Base-by-base conservation (phyloP, 23 tunicate species). In the Ciona savignyi region DNA sequence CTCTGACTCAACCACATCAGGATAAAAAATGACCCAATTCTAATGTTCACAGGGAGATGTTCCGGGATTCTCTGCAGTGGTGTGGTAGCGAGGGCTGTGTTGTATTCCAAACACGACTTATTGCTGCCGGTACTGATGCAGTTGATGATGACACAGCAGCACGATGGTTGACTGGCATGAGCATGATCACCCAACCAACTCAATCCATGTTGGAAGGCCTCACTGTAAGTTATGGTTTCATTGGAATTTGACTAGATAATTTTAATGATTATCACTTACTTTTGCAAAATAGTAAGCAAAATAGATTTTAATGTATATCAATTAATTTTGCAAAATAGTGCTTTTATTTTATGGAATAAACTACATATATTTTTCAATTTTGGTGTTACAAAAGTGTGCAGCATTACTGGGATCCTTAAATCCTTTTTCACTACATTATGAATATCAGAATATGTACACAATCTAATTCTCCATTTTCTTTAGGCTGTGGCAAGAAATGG, bases 51-150 rank as follows among this genome's bases (percentile, higher is more conserved):
- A 91, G 97, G 31, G 75, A 61, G 29, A 91, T 91, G 97, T 84
- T 91, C 64, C 28, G 60, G n/a, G 85, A 91, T 66, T 85, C 91
- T 60, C 70, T 91, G 75, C 87, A 83, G 51, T 91, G 90, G 83
- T 91, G 97, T 65, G 97, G 97, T 31, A 84, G 93, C 60, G 97
- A 91, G 60, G 87, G 86, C 1, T 91, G 97, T 34, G 97, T 91
- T 11, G 76, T 72, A 28, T 91, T 64, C 49, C 73, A 79, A 6
- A 70, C 91, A 21, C 48, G 51, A 22, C 32, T 85, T 79, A 91
- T 91, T 35, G 70, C 68, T 15, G 6, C 49, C 28, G 91, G 75
- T 23, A 60, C 87, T n/a, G 75, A 77, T 1, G 77, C 30, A 35
- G 9, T 91, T 27, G 51, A 72, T 27, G 86, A 91, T 28, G 80